Evolutionary conservation across 2,888 invertebrate species (phyloP).

Genomic region (Dinocampus coccinellae): DNA sequence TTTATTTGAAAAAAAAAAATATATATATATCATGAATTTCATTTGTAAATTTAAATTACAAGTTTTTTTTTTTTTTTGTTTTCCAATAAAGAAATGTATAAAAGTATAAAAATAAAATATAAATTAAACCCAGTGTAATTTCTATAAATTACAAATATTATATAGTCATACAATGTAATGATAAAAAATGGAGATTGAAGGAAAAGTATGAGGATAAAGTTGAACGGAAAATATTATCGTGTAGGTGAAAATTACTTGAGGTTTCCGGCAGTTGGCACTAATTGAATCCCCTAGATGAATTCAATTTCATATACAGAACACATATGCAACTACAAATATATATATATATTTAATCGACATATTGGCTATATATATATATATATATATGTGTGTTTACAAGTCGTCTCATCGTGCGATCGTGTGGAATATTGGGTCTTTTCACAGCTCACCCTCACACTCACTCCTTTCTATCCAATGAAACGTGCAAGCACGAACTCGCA

Average conservation of each 20-base stretch:
- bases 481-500: not conserved
- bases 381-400: constrained; percentile 1
- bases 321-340: not conserved
- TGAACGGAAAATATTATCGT: constrained; percentile 21
- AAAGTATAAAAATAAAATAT: too few relatives aligned
- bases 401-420: constrained; percentile 43
- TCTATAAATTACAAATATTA: too few relatives aligned
- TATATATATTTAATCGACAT: not conserved
- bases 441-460: constrained; percentile 15
- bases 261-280: constrained; percentile 66
- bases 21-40: too few relatives aligned
- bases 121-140: too few relatives aligned
- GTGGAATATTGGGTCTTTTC: constrained; percentile 64
- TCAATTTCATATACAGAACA: constrained; percentile 54
- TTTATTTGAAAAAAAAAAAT: too few relatives aligned
- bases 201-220: constrained; percentile 9
- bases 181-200: constrained; percentile 13
- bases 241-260: constrained; percentile 63
- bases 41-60: too few relatives aligned
- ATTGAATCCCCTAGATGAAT: constrained; percentile 67
- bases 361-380: not conserved
- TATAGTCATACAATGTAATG: too few relatives aligned
- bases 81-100: too few relatives aligned
- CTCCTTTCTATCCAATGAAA: not conserved
- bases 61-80: too few relatives aligned